Evolutionary conservation across 2,888 invertebrate genomes (phyloP).

Genomic region (Ypsolopha scabrella): DNA sequence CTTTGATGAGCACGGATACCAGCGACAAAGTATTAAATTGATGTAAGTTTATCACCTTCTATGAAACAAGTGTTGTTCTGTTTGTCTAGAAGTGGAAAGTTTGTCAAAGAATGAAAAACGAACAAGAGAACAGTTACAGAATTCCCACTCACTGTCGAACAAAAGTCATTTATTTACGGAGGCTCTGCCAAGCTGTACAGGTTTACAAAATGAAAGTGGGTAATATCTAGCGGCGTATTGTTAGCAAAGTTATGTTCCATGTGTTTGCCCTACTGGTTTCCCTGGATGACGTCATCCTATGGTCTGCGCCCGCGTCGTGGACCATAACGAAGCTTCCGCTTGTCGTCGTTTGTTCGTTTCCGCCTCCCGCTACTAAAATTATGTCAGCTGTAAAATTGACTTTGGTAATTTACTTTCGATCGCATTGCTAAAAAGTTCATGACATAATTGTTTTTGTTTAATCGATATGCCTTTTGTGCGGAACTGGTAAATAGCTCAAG

Average conservation of each 20-base stretch:
- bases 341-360: conserved; percentile 31
- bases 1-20: too few species aligned
- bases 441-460: conserved; percentile 1
- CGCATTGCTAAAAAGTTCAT: conserved; percentile 7
- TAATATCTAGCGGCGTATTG: neutral
- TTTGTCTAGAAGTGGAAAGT: too few species aligned
- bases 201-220: neutral
- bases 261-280: neutral
- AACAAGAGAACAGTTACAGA: too few species aligned
- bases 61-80: too few species aligned
- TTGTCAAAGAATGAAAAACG: too few species aligned
- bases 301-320: conserved; percentile 27
- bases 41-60: too few species aligned
- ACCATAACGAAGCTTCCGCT: conserved; percentile 61
- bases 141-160: too few species aligned
- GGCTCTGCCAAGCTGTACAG: too few species aligned
- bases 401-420: conserved; percentile 29
- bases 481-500: neutral
- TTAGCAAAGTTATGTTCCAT: neutral
- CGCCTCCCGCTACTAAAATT: conserved; percentile 52
- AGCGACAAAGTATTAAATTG: too few species aligned
- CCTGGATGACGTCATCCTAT: conserved; percentile 1
- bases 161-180: too few species aligned
- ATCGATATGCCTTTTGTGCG: neutral
- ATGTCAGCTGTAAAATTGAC: conserved; percentile 49